Conservation (phyloP, 2,113 vertebrate genomes). For the Tyto alba region DNA sequence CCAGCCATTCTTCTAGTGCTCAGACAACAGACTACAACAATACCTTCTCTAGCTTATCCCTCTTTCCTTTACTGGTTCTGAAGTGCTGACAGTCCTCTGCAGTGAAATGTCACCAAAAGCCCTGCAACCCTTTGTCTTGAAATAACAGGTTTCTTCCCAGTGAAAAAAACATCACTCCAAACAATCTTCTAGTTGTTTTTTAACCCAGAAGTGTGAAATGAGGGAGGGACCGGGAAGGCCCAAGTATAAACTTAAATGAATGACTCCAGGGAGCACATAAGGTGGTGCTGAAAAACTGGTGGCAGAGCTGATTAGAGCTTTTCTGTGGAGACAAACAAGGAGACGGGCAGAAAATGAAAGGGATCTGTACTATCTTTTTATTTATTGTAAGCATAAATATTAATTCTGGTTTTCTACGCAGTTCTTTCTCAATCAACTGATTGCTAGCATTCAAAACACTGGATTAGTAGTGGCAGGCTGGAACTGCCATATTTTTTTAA, state of each 20-base stretch:
- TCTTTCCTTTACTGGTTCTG: not conserved
- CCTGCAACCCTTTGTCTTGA: fast-evolving
- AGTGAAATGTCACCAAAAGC: not conserved
- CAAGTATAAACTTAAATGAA: not conserved
- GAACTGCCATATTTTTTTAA: not conserved
- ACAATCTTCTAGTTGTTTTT: not conserved
- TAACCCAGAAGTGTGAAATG: not conserved
- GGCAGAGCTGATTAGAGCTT: not conserved
- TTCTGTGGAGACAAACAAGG: not conserved
- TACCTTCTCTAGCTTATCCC: not conserved
- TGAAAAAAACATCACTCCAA: not conserved
- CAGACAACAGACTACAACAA: not conserved
- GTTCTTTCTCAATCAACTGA: not conserved
- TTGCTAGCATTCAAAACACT: not conserved
- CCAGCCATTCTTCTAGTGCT: not conserved
- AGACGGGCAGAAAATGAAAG: not conserved
- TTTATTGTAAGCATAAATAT: not conserved
- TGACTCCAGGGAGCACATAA: fast-evolving
- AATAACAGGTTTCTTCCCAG: not conserved
- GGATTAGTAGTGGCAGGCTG: not conserved
- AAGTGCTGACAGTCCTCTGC: not conserved
- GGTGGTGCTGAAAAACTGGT: not conserved
- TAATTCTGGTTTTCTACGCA: not conserved
- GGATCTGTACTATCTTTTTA: not conserved
- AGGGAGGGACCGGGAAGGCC: not conserved